These are phyloP conservation scores for Aspidiotus rigidus DNA, from an alignment of 2,888 invertebrate genomes.

Conservation along the genomic window DNA sequence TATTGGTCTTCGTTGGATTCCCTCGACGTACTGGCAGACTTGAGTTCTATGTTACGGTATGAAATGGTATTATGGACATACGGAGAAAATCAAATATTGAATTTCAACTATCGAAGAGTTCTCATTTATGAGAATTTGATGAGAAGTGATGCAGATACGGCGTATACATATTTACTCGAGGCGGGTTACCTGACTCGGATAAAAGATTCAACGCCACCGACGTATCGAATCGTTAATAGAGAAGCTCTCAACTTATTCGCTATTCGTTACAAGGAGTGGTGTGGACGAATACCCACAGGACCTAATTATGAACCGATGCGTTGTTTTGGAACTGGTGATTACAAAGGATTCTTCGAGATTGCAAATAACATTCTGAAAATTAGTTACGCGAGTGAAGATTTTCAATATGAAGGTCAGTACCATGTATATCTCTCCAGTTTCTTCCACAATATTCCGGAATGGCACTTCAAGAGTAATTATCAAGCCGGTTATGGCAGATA, in stretches of 20 bases:
- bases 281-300: slow-evolving; percentile 15
- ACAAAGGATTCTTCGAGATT: neutral
- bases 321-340: neutral
- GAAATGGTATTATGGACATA: slow-evolving; percentile 21
- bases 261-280: slow-evolving; percentile 11
- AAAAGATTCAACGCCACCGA: neutral
- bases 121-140: slow-evolving; percentile 18
- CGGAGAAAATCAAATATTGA: slow-evolving; percentile 18
- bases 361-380: slow-evolving; percentile 9
- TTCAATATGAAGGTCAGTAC: slow-evolving; percentile 6
- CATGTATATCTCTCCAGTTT: neutral
- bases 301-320: neutral
- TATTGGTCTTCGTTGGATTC: slow-evolving; percentile 21
- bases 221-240: slow-evolving; percentile 6
- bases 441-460: neutral
- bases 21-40: slow-evolving; percentile 17
- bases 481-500: slow-evolving; percentile 5
- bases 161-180: slow-evolving; percentile 22
- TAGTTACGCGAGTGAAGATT: neutral
- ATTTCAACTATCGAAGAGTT: slow-evolving; percentile 16
- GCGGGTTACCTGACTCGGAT: slow-evolving; percentile 19
- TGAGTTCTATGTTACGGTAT: slow-evolving; percentile 21
- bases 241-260: slow-evolving; percentile 13
- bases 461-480: slow-evolving; percentile 3
- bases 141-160: slow-evolving; percentile 16